Conservation (phyloP, 2,888 invertebrate genomes). For the Falcaria lacertinaria region DNA sequence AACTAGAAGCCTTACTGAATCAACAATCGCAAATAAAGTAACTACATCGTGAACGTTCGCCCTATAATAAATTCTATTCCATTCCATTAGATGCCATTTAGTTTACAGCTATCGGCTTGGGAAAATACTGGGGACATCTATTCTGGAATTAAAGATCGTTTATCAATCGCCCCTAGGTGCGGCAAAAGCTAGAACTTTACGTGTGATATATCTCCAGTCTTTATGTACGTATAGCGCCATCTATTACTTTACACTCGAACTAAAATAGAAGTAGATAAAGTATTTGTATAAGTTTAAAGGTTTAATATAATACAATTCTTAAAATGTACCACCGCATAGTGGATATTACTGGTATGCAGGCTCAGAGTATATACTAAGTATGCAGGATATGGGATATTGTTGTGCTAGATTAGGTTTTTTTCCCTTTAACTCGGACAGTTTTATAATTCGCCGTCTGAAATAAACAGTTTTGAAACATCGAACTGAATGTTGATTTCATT, state of each 20-base stretch:
- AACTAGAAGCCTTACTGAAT: not conserved
- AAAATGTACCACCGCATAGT: too few relatives aligned
- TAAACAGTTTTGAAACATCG: too few relatives aligned
- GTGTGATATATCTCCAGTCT: not conserved
- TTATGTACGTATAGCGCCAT: not conserved
- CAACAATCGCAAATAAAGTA: not conserved
- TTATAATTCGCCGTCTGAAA: too few relatives aligned
- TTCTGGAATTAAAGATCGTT: constrained; percentile 4
- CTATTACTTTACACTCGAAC: not conserved
- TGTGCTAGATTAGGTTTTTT: too few relatives aligned
- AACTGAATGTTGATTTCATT: too few relatives aligned
- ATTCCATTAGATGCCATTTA: constrained; percentile 3
- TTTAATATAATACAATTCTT: too few relatives aligned
- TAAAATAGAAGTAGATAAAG: not conserved
- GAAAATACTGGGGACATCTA: constrained; percentile 1
- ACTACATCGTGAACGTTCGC: not conserved
- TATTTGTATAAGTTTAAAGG: too few relatives aligned
- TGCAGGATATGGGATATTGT: too few relatives aligned
- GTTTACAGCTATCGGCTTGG: constrained; percentile 3
- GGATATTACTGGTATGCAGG: too few relatives aligned
- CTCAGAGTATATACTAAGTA: too few relatives aligned
- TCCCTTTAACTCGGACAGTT: too few relatives aligned
- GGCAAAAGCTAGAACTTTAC: not conserved
- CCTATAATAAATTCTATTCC: constrained; percentile 3
- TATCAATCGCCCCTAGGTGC: constrained; percentile 1